Base-by-base conservation (phyloP, 92 coral and sea anemone species). In the Bergia sp. region DNA sequence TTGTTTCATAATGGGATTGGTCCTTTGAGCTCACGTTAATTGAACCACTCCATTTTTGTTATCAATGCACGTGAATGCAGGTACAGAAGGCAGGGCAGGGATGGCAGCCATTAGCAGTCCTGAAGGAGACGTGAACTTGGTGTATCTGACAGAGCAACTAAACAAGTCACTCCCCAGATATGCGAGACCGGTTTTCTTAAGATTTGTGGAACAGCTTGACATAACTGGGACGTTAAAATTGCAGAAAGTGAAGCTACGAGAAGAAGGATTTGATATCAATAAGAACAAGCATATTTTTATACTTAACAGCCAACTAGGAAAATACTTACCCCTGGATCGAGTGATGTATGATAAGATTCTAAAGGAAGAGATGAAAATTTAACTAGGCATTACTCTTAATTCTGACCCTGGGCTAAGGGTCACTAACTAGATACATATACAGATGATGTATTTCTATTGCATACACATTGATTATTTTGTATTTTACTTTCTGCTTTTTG, bases 51-150 rank as follows among this genome's bases (percentile, higher is more conserved):
- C 41, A 41, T 38, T 76, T 2, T 12, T 76, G 29, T 38, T 76
- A 41, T 76, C 80, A 16, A 39, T 76, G 43, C 23, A 0, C 43
- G 29, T 29, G 29, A 29, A 80, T 13, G n/a, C 29, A 82, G 96
- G 97, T 66, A 88, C 94, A 5, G 99, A 97, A 44, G 99, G 99
- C 15, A 94, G 95, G 23, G 98, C 99, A 3, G 99, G 98, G 37
- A 97, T 97, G 99, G 98, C 95, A 1, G 94, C 96, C 74, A 95
- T 97, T 53, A 95, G 90, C 43, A 96, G 95, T 73, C 93, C 98
- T 0, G 92, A 92, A 15, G 86, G 86, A 89, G 90, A 77, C 87
- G 85, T 97, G 39, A 87, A 94, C 80, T 57, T 97, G 50, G 86
- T 61, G 36, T 47, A 50, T 71, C 91, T 97, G 29, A 94, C 92